Evolutionary conservation across 2,113 vertebrate species (phyloP).

Genomic region (Diadophis punctatus): DNA sequence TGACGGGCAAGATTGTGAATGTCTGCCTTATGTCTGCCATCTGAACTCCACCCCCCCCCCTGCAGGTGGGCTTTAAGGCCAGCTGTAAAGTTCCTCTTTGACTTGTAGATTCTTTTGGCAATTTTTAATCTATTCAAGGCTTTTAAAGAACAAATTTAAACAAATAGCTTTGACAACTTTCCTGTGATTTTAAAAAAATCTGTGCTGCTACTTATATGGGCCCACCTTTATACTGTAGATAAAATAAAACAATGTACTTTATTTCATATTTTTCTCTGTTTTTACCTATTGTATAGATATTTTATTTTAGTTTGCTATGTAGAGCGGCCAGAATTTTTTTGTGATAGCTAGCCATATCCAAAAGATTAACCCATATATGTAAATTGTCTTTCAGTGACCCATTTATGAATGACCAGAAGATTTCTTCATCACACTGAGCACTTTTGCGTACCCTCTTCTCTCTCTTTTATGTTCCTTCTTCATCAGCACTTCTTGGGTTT

Average conservation of each 20-base stretch:
- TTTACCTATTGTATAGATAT: too few species aligned
- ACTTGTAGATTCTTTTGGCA: neutral
- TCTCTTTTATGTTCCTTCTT: too few species aligned
- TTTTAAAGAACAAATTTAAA: neutral
- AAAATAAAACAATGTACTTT: neutral
- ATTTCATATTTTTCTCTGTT: neutral
- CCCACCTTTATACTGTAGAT: too few species aligned
- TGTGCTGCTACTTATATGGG: neutral
- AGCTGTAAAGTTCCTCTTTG: neutral
- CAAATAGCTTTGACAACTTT: neutral
- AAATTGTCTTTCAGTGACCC: constrained; percentile 3
- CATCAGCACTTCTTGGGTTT: neutral
- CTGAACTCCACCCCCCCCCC: neutral
- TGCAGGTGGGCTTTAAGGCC: neutral
- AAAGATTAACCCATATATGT: neutral
- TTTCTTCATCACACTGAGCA: neutral
- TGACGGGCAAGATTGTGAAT: neutral
- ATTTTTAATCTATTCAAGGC: neutral
- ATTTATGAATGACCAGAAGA: neutral
- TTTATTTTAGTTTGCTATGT: neutral
- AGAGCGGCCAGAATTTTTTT: neutral
- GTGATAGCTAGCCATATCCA: neutral
- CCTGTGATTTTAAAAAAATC: neutral
- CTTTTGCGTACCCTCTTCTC: neutral
- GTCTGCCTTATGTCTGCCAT: neutral